Conservation (phyloP, 2,113 vertebrate species). For the Callorhinus ursinus region DNA sequence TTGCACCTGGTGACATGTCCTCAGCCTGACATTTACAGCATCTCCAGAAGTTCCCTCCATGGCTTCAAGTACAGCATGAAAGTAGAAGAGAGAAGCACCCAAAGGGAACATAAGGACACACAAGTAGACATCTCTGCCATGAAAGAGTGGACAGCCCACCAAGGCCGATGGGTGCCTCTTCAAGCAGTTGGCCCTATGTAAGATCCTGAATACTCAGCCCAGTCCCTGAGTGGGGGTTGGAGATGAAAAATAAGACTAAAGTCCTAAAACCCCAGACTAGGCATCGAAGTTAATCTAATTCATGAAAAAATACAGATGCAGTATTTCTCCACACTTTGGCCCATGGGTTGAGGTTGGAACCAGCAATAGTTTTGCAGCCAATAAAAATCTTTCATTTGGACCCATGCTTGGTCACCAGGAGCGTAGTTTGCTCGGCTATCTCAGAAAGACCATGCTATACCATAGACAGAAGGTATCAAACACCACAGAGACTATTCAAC, state of each 20-base stretch:
- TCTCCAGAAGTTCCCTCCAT: neutral
- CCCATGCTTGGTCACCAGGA: neutral
- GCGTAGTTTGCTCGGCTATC: neutral
- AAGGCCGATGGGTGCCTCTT: fast-evolving
- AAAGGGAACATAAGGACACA: neutral
- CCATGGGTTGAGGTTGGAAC: neutral
- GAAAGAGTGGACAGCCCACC: neutral
- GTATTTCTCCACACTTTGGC: neutral
- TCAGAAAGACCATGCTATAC: neutral
- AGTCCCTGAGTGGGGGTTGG: neutral
- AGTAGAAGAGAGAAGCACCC: neutral
- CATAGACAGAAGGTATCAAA: neutral
- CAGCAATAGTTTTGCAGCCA: neutral
- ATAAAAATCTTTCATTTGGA: neutral
- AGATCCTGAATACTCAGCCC: neutral
- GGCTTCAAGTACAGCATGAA: neutral
- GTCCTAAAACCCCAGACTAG: neutral
- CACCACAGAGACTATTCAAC: neutral
- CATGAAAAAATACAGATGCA: conserved; percentile 5
- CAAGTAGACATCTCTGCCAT: neutral
- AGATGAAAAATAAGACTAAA: neutral
- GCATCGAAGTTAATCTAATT: neutral
- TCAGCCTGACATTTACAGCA: neutral
- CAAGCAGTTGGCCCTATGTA: neutral
- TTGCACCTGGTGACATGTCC: neutral